Conservation (phyloP, 2,113 vertebrate genomes). For the Paracanthobrama guichenoti region DNA sequence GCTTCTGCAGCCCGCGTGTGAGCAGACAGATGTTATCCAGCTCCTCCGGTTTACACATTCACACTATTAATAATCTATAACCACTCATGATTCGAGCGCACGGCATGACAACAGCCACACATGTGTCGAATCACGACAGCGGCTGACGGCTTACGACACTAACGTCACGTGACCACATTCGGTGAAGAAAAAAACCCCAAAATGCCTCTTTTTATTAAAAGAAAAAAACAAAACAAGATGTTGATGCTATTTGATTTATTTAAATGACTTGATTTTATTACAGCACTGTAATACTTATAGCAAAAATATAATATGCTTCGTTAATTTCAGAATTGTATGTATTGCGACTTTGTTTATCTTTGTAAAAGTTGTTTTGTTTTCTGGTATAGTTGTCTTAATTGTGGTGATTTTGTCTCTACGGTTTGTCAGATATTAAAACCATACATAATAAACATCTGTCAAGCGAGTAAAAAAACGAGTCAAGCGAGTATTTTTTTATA, state of each 20-base stretch:
- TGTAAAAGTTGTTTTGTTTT: not conserved
- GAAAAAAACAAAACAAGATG: too few relatives aligned
- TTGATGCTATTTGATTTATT: not conserved
- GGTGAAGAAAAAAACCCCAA: not conserved
- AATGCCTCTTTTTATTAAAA: too few relatives aligned
- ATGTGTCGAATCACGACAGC: constrained; percentile 38
- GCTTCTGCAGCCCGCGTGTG: not conserved
- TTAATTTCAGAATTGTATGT: not conserved
- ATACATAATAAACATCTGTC: too few relatives aligned
- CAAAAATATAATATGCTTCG: too few relatives aligned
- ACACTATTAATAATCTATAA: not conserved
- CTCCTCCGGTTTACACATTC: not conserved
- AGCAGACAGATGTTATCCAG: not conserved
- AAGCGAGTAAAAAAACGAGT: not conserved
- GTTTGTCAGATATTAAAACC: too few relatives aligned
- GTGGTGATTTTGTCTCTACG: not conserved
- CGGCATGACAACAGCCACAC: not conserved
- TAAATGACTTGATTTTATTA: not conserved
- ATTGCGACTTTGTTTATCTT: not conserved
- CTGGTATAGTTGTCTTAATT: too few relatives aligned
- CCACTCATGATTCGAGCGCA: not conserved
- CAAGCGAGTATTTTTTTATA: too few relatives aligned
- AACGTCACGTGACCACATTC: not conserved
- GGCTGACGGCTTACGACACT: constrained; percentile 28
- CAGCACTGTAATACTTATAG: too few relatives aligned